Evolutionary conservation across 2,797 vertebrate species (phyloP), one percentile per base, ranked within the genome.

Genomic region (Cyprinodon diabolis): DNA sequence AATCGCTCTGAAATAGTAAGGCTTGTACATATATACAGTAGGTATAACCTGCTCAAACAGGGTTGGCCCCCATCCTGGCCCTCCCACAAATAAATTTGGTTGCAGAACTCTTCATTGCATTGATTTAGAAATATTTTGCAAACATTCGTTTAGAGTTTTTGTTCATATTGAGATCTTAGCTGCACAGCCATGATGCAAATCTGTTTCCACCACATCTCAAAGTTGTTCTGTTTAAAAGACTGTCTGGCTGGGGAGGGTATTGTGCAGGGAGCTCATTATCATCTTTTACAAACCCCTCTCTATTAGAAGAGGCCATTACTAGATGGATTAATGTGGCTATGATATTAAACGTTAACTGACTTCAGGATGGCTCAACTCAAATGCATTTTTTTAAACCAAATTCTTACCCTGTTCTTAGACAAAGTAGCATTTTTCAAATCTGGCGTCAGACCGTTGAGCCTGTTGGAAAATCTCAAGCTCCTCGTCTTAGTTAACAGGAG

Each of bases 271-370:
- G 19, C 19, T 52, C 19, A 52, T 54, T 3, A 2, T n/a, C 51
- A 51, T 51, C 1, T 51, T 51, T 19, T 15, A 56, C 7, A 56
- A 25, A 25, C 10, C 23, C 12, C 4, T 25, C 12, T 11, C 77
- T 80, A 68, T 82, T 87, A 73, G 78, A 84, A 86, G 82, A 79
- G 84, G 74, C 77, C 79, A 84, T 87, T 78, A 86, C 77, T 85
- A 77, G 77, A 86, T 83, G 57, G 69, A 6, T 25, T 52, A 45
- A 40, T 58, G 54, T 57, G 23, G 54, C 56, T 43, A 58, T 47
- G 47, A 69, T 40, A 40, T 40, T 4, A 56, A 56, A 56, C n/a
- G 9, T 0, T 25, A 12, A 12, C 23, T 4, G 13, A 56, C 8
- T 8, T 6, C 17, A 52, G 19, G n/a, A 23, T 56, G 55, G 55